Evolutionary conservation across 2,113 vertebrate species (phyloP), one percentile per base, ranked within the genome.

Genomic region (Cavia aperea): DNA sequence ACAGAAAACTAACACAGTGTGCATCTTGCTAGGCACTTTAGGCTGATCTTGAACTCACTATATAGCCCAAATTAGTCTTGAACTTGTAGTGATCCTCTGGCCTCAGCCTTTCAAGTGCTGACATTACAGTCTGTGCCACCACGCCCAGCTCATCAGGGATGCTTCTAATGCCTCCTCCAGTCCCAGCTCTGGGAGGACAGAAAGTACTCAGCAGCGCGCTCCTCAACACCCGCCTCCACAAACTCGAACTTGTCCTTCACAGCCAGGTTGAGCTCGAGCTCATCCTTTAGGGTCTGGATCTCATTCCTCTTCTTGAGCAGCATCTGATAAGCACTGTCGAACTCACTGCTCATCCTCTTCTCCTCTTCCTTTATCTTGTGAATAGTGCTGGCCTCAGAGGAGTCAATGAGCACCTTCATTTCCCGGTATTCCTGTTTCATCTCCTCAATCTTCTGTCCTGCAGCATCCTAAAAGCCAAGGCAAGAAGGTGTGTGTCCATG

Each of bases 161-260:
- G 39, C 56, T 51, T 62, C 56, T 58, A 9, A 31, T 3, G 49
- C 36, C 31, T 46, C 84, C 26, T 23, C 11, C 24, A 43, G n/a
- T 51, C 79, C 39, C 10, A 0, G 16, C 31, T 82, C 82, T 46
- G 4, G 4, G 46, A 72, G 36, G 73, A 29, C 24, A 29, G 60
- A 19, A 79, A 18, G 0, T 0, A 2, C 5, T 26, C 39, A 7
- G 31, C 51, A 21, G n/a, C 5, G 1, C 15, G 19, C 36, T 13
- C 5, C 1, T 14, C 19, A 68, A 1, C 0, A 39, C 96, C 96
- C 96, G 99, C 99, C 99, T 99, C 98, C 58, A 99, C 97, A 97
- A 99, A 99, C n/a, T 97, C 92, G 46, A 98, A 36, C 0, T 98
- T 98, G 0, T 98, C 98, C 1, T 72, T 94, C 94, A 98, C 97